Conservation (phyloP, 2,888 invertebrate genomes). For the Drosophila meridionalis region DNA sequence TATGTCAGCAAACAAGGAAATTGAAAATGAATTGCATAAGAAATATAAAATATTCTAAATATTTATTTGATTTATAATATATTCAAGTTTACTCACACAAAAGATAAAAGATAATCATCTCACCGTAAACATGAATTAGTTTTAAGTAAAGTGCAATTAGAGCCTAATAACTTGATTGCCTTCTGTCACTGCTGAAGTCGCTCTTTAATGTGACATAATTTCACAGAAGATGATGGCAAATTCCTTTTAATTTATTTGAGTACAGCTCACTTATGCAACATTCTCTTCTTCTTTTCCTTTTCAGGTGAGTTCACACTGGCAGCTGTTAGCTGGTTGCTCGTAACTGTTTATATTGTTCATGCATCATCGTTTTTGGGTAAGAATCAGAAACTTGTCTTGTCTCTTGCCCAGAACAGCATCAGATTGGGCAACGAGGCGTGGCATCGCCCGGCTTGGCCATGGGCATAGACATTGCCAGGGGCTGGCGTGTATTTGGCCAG, state of each 20-base stretch:
- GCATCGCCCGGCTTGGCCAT: conserved; percentile 40
- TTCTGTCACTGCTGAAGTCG: not conserved
- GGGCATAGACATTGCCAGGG: conserved; percentile 23
- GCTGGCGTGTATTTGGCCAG: conserved; percentile 33
- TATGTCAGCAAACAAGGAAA: conserved; percentile 31
- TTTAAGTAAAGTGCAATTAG: conserved; percentile 9
- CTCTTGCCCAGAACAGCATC: conserved; percentile 40
- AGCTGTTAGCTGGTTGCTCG: conserved; percentile 6
- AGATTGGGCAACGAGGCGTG: conserved; percentile 66
- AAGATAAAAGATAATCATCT: not conserved
- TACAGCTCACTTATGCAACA: conserved; percentile 38
- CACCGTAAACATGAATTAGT: not conserved
- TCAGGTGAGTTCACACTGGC: conserved; percentile 59
- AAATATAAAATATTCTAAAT: not conserved
- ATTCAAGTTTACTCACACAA: not conserved
- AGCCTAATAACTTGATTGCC: conserved; percentile 1
- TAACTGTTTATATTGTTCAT: conserved; percentile 32
- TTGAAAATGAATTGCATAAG: conserved; percentile 1
- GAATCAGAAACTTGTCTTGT: conserved; percentile 37
- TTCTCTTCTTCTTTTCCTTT: conserved; percentile 37
- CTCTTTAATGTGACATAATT: conserved; percentile 28
- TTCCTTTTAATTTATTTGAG: conserved; percentile 15
- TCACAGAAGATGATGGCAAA: conserved; percentile 2
- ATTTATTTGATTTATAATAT: not conserved
- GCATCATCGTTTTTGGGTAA: conserved; percentile 48